These are phyloP conservation scores for Cephalopholis sonnerati DNA, from an alignment of 2,113 vertebrate species.

Conservation along the genomic window DNA sequence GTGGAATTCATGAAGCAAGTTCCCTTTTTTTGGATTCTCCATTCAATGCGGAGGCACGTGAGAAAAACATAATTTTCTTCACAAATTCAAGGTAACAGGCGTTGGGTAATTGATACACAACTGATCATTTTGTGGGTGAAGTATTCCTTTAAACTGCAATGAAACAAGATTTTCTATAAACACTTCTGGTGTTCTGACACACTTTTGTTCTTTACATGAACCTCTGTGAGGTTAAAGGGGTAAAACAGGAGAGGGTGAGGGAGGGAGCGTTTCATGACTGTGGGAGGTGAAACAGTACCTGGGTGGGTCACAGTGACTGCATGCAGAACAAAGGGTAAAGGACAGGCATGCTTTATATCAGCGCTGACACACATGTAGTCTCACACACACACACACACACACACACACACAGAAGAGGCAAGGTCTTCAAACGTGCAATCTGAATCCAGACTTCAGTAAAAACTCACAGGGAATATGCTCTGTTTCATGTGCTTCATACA, in stretches of 20 bases:
- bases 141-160: no score
- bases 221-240: constrained; percentile 1
- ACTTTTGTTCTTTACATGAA: constrained; percentile 2
- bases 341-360: constrained; percentile 46
- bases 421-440: background rate
- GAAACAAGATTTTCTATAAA: background rate
- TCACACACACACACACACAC: background rate
- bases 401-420: background rate
- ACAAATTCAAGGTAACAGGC: no score
- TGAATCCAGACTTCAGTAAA: background rate
- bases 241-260: background rate
- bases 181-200: background rate
- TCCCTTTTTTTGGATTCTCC: no score
- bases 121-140: no score
- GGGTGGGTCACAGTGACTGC: constrained; percentile 67
- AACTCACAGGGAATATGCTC: background rate
- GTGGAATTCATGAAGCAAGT: no score
- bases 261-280: constrained; percentile 5
- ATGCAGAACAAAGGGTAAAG: constrained; percentile 66
- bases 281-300: constrained; percentile 64
- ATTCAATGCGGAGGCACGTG: no score
- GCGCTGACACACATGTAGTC: constrained; percentile 18
- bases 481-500: background rate
- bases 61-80: no score
- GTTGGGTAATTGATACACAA: no score